These are phyloP conservation scores for Lophochroa leadbeateri DNA, from an alignment of 2,113 vertebrate species.

Conservation along the genomic window DNA sequence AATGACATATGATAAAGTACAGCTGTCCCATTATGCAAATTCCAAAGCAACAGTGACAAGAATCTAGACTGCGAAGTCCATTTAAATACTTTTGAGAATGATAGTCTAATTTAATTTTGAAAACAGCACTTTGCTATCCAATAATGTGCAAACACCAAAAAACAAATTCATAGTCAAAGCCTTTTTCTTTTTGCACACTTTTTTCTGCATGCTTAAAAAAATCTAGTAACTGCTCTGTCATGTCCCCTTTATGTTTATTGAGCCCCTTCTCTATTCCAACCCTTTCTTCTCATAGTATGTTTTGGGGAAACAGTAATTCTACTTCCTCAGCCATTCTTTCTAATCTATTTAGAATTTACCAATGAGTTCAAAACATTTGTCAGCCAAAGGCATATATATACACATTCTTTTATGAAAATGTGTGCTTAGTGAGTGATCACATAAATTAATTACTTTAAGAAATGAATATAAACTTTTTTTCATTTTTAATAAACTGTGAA, in stretches of 20 bases:
- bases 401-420: neutral
- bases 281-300: neutral
- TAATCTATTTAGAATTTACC: neutral
- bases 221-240: neutral
- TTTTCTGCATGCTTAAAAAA: neutral
- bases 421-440: neutral
- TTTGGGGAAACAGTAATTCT: neutral
- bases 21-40: neutral
- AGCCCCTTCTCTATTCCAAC: neutral
- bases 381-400: fast-evolving
- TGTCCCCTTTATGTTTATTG: neutral
- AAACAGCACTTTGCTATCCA: neutral
- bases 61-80: neutral
- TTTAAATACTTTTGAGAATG: neutral
- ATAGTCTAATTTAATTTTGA: neutral
- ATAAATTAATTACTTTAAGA: neutral
- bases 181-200: neutral
- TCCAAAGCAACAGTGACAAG: neutral
- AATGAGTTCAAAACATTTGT: neutral
- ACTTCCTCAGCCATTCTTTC: neutral
- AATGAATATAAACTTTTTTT: neutral
- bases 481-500: neutral
- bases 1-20: neutral
- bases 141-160: neutral
- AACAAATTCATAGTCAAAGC: neutral